Conservation (phyloP, 2,113 vertebrate species). For the Chloroceryle aenea region DNA sequence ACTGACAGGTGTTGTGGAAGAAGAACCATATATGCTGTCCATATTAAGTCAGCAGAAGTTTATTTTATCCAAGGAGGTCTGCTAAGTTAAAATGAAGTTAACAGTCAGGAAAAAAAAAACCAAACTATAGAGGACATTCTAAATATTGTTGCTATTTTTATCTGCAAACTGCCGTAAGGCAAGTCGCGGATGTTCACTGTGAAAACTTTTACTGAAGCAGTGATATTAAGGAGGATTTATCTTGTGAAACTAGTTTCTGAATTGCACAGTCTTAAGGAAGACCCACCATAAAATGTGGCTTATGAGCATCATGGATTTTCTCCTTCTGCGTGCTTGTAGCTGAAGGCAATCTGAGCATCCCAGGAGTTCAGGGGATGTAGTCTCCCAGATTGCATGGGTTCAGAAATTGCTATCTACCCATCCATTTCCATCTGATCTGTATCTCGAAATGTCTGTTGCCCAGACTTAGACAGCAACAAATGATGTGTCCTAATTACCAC, state of each 20-base stretch:
- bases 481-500: background rate
- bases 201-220: background rate
- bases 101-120: background rate
- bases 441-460: background rate
- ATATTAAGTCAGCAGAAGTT: background rate
- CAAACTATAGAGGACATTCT: background rate
- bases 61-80: background rate
- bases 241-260: background rate
- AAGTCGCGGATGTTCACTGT: background rate
- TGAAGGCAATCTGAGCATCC: background rate
- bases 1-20: background rate
- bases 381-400: background rate
- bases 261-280: background rate
- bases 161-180: background rate
- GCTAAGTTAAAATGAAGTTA: background rate
- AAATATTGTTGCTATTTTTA: background rate
- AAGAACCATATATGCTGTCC: background rate
- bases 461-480: background rate
- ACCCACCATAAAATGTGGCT: background rate
- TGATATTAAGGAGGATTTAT: background rate
- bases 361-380: background rate
- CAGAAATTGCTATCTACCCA: background rate
- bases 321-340: background rate
- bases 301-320: background rate
- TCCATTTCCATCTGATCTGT: background rate